phyloP scores from a whole-genome alignment of 2,113 vertebrate genomes.

The Nibea albiflora region DNA sequence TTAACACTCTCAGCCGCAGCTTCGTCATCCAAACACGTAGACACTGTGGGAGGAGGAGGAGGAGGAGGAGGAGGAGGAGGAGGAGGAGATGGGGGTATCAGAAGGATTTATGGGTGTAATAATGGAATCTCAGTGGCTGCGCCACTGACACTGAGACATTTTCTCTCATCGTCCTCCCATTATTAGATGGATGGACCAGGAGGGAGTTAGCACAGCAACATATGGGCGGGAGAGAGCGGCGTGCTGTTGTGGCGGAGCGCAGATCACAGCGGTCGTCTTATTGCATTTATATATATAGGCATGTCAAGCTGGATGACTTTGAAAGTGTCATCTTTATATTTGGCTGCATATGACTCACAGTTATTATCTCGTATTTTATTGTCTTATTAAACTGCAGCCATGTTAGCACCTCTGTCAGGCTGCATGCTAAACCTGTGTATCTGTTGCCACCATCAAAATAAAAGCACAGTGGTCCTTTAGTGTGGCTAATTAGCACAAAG shows the following conservation, averaged over 20 bases:
- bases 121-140: slow-evolving; percentile 75
- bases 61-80: neutral
- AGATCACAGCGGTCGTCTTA: slow-evolving; percentile 39
- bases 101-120: slow-evolving; percentile 80
- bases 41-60: neutral
- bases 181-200: slow-evolving; percentile 75
- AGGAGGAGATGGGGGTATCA: slow-evolving; percentile 29
- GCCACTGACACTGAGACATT: slow-evolving; percentile 75
- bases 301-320: too few species aligned
- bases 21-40: slow-evolving; percentile 35
- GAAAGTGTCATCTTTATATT: too few species aligned
- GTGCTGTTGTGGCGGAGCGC: slow-evolving; percentile 39
- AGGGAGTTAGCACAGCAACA: slow-evolving; percentile 61
- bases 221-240: slow-evolving; percentile 59
- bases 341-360: too few species aligned
- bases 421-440: too few species aligned
- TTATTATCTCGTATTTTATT: too few species aligned
- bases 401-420: too few species aligned
- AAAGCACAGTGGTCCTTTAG: too few species aligned
- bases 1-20: slow-evolving; percentile 41
- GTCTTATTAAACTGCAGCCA: too few species aligned
- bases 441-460: too few species aligned
- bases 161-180: slow-evolving; percentile 72
- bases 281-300: neutral
- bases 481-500: too few species aligned